Evolutionary conservation across 2,888 invertebrate species (phyloP).

Genomic region (Xestobium rufovillosum): DNA sequence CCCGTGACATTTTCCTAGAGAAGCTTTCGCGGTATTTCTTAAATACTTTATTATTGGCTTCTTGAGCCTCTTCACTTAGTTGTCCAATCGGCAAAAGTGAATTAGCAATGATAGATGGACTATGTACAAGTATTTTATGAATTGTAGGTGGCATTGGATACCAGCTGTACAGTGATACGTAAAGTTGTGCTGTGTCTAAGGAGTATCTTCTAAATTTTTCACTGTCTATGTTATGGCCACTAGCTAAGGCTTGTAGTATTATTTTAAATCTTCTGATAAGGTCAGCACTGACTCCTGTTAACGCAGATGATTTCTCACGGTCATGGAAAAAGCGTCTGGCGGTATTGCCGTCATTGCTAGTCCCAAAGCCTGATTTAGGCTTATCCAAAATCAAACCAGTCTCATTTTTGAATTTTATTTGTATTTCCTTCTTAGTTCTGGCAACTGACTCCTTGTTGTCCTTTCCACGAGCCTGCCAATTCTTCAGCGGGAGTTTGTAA

Average conservation of each 20-base stretch:
- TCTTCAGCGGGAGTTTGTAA: conserved; percentile 8
- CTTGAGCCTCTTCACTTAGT: neutral
- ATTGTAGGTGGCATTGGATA: conserved; percentile 20
- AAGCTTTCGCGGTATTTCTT: neutral
- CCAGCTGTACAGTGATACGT: conserved; percentile 17
- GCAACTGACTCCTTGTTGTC: neutral
- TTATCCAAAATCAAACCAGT: conserved; percentile 4
- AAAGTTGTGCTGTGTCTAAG: conserved; percentile 20
- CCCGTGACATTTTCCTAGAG: neutral
- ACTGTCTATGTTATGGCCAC: conserved; percentile 19
- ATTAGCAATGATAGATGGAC: neutral
- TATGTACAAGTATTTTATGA: conserved; percentile 1
- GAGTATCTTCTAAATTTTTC: conserved; percentile 18
- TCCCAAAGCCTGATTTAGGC: conserved; percentile 6
- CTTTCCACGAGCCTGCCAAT: conserved; percentile 3
- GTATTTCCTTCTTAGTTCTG: conserved; percentile 8
- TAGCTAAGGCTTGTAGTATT: conserved; percentile 21
- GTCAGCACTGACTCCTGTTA: conserved; percentile 20
- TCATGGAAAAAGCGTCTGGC: conserved; percentile 5
- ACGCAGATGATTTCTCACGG: conserved; percentile 12
- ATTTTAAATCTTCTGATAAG: conserved; percentile 16
- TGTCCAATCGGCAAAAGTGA: neutral
- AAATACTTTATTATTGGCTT: neutral
- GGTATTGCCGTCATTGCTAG: conserved; percentile 1
- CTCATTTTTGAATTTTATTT: conserved; percentile 6